Conservation (phyloP, 1,140 invertebrate genomes). For the Nixonia krombeini region DNA sequence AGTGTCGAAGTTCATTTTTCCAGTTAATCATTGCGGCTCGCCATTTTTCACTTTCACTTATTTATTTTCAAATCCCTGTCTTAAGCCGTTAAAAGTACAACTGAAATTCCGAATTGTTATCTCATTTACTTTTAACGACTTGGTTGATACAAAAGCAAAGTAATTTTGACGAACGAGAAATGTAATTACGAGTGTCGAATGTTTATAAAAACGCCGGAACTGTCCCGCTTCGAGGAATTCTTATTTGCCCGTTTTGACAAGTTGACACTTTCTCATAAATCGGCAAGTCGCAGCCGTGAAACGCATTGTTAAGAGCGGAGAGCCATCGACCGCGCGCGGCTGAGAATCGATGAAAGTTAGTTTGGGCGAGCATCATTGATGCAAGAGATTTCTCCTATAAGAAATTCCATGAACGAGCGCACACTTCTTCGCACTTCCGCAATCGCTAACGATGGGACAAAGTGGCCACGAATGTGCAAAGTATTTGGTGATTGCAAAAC, state of each 20-base stretch:
- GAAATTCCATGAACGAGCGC: constrained; percentile 45
- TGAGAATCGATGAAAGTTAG: constrained; percentile 42
- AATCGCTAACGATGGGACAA: no score
- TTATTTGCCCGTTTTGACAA: constrained; percentile 42
- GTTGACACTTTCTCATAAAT: constrained; percentile 45
- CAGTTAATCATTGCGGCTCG: background rate
- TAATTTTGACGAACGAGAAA: no score
- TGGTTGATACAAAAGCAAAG: no score
- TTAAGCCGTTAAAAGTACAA: no score
- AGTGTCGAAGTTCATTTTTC: background rate
- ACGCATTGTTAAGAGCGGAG: constrained; percentile 37
- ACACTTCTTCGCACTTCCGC: constrained; percentile 7
- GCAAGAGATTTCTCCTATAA: constrained; percentile 56
- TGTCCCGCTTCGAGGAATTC: background rate
- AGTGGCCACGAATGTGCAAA: no score
- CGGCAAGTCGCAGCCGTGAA: constrained; percentile 32
- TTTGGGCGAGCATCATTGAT: constrained; percentile 35
- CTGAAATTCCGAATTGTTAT: no score
- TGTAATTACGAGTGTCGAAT: no score
- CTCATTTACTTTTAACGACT: no score
- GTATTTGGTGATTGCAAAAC: no score
- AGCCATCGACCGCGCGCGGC: constrained; percentile 5
- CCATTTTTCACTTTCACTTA: no score
- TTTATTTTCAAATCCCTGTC: no score
- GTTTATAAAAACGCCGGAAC: no score